A percentile compares a stretch with the other conserved stretches of the same genome.
These are phyloP conservation scores for Phyllotreta cruciferae DNA, from an alignment of 2,888 invertebrate species.

Conservation along the genomic window DNA sequence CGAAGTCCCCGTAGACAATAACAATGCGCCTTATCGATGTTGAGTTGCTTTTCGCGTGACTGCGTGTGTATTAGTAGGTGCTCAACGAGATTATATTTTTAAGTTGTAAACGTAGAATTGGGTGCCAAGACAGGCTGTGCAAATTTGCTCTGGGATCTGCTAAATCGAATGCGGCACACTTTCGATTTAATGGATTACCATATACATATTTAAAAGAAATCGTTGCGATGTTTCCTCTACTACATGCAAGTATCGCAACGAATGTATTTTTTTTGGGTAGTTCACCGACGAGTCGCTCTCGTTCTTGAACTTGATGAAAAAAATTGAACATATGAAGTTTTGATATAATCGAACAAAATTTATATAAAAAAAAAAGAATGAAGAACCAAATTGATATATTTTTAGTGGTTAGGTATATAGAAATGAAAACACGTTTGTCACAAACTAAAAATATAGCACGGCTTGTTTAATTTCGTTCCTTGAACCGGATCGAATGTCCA, in stretches of 20 bases:
- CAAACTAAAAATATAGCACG: conserved; percentile 28
- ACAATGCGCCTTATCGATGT: conserved; percentile 41
- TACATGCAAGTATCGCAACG: too few relatives aligned
- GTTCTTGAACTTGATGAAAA: conserved; percentile 19
- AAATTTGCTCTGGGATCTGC: conserved; percentile 39
- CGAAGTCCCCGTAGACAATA: conserved; percentile 56
- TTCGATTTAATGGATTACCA: conserved; percentile 33
- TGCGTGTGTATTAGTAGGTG: conserved; percentile 52
- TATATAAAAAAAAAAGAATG: conserved; percentile 18
- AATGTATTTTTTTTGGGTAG: neutral
- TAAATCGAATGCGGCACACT: conserved; percentile 45
- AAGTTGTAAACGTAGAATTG: conserved; percentile 33
- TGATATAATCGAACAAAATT: conserved; percentile 20
- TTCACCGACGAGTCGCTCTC: conserved; percentile 14
- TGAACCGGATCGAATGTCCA: conserved; percentile 58
- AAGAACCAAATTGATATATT: conserved; percentile 32
- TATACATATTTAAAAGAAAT: conserved; percentile 25
- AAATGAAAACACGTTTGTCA: conserved; percentile 12
- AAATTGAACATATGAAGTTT: conserved; percentile 26
- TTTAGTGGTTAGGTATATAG: conserved; percentile 23
- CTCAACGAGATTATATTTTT: conserved; percentile 53
- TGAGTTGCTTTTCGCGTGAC: conserved; percentile 29
- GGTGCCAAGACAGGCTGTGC: conserved; percentile 53
- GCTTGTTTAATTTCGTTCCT: conserved; percentile 58
- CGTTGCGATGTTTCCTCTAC: conserved; percentile 45